Percentiles rank a stretch among this genome's conserved stretches.
Evolutionary conservation across 2,888 invertebrate genomes (phyloP).

Genomic region (Flabesymbios commensalis): DNA sequence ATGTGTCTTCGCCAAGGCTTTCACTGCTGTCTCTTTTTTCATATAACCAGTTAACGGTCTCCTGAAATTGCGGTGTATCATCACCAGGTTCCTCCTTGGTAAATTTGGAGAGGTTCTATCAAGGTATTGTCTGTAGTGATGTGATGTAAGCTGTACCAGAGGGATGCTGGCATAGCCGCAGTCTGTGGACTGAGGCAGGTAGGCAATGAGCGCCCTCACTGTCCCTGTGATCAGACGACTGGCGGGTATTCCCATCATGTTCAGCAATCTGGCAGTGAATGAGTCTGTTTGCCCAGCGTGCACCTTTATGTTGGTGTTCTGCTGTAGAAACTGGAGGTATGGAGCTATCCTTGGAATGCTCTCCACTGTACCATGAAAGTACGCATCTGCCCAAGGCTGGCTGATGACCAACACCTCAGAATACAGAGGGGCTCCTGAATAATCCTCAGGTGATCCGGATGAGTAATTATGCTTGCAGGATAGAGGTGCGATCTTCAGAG

Average conservation of each 20-base stretch:
- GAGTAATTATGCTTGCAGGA: conserved; percentile 30
- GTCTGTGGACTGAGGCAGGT: conserved; percentile 32
- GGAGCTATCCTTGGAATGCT: conserved; percentile 33
- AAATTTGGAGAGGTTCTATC: no score
- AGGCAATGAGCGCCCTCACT: conserved; percentile 26
- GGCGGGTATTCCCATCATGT: conserved; percentile 22
- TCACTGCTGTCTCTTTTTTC: conserved; percentile 12
- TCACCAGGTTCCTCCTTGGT: conserved; percentile 18
- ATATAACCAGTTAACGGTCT: conserved; percentile 7
- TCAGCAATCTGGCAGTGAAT: conserved; percentile 16
- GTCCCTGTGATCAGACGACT: conserved; percentile 27
- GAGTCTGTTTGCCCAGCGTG: conserved; percentile 28
- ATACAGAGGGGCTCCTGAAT: conserved; percentile 20
- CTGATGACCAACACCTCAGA: conserved; percentile 34
- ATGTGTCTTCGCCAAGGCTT: conserved; percentile 9
- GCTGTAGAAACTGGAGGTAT: conserved; percentile 26
- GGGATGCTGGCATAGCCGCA: conserved; percentile 32
- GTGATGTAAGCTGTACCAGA: conserved; percentile 22
- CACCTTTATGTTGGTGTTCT: conserved; percentile 21
- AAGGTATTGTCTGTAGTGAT: conserved; percentile 8
- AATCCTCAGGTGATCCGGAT: conserved; percentile 20
- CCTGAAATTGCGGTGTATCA: conserved; percentile 18
- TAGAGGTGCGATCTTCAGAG: conserved; percentile 31
- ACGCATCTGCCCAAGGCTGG: conserved; percentile 31
- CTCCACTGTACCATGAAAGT: conserved; percentile 34